phyloP scores from a whole-genome alignment of 1,140 invertebrate genomes.

The Rhizoglyphus robini region DNA sequence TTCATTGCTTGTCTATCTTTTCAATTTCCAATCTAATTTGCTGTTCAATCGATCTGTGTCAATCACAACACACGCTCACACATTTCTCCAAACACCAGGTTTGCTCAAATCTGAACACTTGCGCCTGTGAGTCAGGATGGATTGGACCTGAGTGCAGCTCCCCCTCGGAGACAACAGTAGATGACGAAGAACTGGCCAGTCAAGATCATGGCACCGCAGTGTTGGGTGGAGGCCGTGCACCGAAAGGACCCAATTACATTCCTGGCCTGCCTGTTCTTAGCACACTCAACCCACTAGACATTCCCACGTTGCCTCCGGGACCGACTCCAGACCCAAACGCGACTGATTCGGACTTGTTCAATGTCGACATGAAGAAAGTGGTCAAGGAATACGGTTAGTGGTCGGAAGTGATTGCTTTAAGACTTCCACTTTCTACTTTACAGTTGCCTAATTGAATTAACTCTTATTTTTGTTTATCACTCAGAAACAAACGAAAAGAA shows the following conservation, averaged over 20 bases:
- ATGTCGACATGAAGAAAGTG: neutral
- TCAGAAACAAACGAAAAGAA: constrained; percentile 35
- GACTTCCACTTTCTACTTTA: neutral
- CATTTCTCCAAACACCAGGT: constrained; percentile 44
- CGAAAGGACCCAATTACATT: no score
- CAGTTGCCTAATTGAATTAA: neutral
- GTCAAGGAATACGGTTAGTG: constrained; percentile 8
- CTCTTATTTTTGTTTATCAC: neutral
- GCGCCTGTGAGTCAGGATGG: constrained; percentile 79
- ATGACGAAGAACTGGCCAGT: constrained; percentile 17
- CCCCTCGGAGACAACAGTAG: constrained; percentile 30
- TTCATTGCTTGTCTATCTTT: neutral
- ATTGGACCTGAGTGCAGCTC: constrained; percentile 74
- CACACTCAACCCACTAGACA: neutral
- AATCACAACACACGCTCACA: constrained; percentile 72
- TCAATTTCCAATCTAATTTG: neutral
- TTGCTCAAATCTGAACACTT: constrained; percentile 82
- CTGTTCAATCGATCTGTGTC: constrained; percentile 60
- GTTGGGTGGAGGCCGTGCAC: no score
- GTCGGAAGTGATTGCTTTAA: neutral
- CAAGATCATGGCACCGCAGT: no score
- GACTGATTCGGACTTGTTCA: neutral
- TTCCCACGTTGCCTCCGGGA: neutral
- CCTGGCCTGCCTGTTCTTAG: no score
- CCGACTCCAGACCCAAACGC: neutral